Base-by-base conservation (phyloP, 2,888 invertebrate species). In the Stenoptilia bipunctidactyla region DNA sequence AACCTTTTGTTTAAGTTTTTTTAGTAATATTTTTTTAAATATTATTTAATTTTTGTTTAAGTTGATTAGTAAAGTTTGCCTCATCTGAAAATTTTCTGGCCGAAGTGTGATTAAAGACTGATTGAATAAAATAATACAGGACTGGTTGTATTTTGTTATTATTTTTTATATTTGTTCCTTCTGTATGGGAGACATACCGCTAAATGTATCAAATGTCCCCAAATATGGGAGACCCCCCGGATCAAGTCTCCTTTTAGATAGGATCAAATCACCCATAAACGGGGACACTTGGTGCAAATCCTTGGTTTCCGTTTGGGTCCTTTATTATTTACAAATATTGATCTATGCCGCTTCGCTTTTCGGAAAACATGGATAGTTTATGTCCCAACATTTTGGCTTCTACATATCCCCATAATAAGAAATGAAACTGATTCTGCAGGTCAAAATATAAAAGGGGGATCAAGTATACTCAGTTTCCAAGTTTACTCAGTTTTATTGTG, bases 1-100 rank as follows among this genome's bases (percentile, higher is more conserved):
- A n/a, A n/a, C n/a, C n/a, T n/a, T n/a, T n/a, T n/a, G n/a, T n/a
- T 6, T 15, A 35, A 35, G 12, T 35, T 35, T 35, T 35, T 12
- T 35, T 33, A n/a, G 20, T 20, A 20, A 3, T 20, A 8, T 5
- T 8, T 20, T 20, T 20, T 20, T 20, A 8, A 8, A 20, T 20
- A 3, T 20, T 5, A 20, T 20, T 20, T 20, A 20, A 20, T 20
- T 20, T 8, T 20, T 20, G 20, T 20, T 20, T 20, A 20, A 8
- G 20, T 20, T 20, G 20, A 20, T 20, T 5, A 20, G 20, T 20
- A 5, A 20, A 20, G 3, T 5, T 20, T 20, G 20, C 20, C 3
- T 20, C 8, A 20, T 20, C 20, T 20, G 20, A 20, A 20, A 8
- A 8, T 20, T 5, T 20, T 20, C 8, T 3, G 8, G 20, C 20